These are phyloP conservation scores for Apteryx mantelli DNA, from an alignment of 2,113 vertebrate genomes.

Conservation along the genomic window DNA sequence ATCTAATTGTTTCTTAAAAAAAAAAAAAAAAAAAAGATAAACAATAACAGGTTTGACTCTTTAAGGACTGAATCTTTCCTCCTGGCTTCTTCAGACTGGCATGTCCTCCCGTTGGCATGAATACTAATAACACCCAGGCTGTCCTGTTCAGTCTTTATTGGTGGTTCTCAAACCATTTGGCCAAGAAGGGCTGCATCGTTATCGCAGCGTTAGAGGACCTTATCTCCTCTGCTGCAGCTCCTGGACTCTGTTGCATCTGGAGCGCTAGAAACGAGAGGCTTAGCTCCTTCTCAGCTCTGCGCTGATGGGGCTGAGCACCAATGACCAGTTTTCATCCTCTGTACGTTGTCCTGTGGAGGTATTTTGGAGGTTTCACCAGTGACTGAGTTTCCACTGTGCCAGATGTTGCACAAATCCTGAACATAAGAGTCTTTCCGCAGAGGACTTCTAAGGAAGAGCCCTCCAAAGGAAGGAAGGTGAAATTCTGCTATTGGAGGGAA, in stretches of 20 bases:
- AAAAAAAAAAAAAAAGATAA: not conserved
- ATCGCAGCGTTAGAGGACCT: not conserved
- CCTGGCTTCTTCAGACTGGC: not conserved
- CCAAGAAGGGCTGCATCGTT: not conserved
- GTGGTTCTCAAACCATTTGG: fast-evolving
- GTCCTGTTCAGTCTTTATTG: fast-evolving
- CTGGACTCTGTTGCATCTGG: not conserved
- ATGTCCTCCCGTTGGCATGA: not conserved
- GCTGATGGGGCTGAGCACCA: not conserved
- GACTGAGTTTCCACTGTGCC: not conserved
- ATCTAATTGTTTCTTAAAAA: not conserved
- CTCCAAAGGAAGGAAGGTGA: constrained; percentile 14
- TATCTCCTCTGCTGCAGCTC: not conserved
- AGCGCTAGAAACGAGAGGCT: fast-evolving
- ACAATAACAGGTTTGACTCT: not conserved
- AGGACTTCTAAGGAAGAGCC: not conserved
- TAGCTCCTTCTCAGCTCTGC: not conserved
- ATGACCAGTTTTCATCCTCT: not conserved
- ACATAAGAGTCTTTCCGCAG: not conserved
- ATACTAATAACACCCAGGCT: not conserved
- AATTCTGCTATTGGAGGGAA: not conserved
- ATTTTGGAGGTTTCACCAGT: not conserved
- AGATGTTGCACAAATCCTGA: not conserved
- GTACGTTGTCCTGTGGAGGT: fast-evolving
- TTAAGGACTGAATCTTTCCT: constrained; percentile 16